phyloP scores from a whole-genome alignment of 2,113 vertebrate genomes.

The Cathartes aura region DNA sequence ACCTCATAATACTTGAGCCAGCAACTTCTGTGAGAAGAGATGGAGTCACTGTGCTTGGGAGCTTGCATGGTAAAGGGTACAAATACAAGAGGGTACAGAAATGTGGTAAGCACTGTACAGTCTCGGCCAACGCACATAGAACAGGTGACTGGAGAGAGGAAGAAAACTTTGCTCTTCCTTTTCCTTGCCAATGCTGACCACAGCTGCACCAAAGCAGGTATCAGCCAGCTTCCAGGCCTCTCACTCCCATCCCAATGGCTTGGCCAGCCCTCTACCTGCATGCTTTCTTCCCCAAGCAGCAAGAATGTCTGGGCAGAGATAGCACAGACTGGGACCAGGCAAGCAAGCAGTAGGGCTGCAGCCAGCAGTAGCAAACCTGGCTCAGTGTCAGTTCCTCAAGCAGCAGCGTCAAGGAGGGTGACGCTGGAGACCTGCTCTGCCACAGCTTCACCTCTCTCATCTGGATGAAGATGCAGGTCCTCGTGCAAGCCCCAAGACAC shows the following conservation, averaged over 20 bases:
- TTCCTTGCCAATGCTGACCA: background rate
- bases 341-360: background rate
- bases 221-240: background rate
- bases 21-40: background rate
- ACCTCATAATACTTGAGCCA: background rate
- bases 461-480: background rate
- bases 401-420: background rate
- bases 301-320: background rate
- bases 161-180: background rate
- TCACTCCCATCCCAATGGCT: background rate
- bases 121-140: background rate
- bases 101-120: rapidly evolving
- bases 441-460: background rate
- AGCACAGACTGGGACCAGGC: background rate
- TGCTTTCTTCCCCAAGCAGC: background rate
- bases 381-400: background rate
- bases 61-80: background rate
- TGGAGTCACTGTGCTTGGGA: background rate
- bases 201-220: background rate
- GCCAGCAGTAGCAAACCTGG: background rate
- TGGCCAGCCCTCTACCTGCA: background rate
- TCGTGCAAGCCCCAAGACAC: background rate
- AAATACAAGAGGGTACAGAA: background rate
- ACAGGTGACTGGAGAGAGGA: background rate
- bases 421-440: background rate